Evolutionary conservation across 2,113 vertebrate species (phyloP), one percentile per base, ranked within the genome.

Genomic region (Xyliphius kryptos): DNA sequence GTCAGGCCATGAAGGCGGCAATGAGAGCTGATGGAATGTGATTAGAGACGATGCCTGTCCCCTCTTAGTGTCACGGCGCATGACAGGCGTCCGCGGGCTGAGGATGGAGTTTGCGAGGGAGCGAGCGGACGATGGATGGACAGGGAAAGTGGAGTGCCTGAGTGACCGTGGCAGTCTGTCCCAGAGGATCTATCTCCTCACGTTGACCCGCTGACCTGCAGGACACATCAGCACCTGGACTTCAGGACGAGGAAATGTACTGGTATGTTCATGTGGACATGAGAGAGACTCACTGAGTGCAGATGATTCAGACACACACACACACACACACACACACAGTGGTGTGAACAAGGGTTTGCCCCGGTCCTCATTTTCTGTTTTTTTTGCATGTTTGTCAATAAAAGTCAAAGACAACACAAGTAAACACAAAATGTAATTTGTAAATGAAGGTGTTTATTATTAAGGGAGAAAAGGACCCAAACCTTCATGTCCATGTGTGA

Each of bases 161-260:
- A 85, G 83, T 78, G 76, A 79, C 82, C 80, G 72, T 87, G 87
- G 74, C 80, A 83, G 74, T 72, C 74, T 80, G 57, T 85, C 80
- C 78, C 79, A 59, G 11, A 76, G 71, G 76, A 83, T 86, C 83
- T 81, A 75, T 61, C 77, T 79, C 74, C 71, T 63, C 74, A 69
- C 38, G 14, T 7, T 73, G 76, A 80, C 75, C 82, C 14, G 47
- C 73, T 74, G 77, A 77, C 79, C 77, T 71, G 46, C 46, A 50
- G 61, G 65, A 66, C 55, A 65, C 44, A 61, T 61, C 61, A 68
- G 61, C 67, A 69, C 72, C 68, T 66, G 37, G 36, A 64, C 68
- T 61, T 68, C 52, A 68, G 55, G 53, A 49, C 15, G 54, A 56
- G 56, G 43, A 61, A 22, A 59, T 59, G 49, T 21, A 26, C 43